phyloP scores from a whole-genome alignment of 1,140 invertebrate genomes.

The Epicauta chinensis region DNA sequence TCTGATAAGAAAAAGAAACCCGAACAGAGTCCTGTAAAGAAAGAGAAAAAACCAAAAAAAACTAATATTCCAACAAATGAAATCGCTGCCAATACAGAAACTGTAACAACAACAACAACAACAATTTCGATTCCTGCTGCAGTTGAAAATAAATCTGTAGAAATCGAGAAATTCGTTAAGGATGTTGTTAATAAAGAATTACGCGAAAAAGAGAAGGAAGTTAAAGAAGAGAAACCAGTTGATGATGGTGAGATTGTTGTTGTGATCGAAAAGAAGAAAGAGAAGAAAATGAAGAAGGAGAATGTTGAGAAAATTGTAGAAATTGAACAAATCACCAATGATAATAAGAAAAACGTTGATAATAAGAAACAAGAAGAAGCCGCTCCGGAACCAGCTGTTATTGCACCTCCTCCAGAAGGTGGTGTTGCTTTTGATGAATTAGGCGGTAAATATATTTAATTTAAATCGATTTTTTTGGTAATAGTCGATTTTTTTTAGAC shows the following conservation, averaged over 20 bases:
- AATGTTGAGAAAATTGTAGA: conserved; percentile 18
- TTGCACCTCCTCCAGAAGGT: conserved; percentile 25
- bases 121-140: too few relatives aligned
- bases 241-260: conserved; percentile 20
- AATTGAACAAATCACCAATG: conserved; percentile 11
- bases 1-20: conserved; percentile 59
- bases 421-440: conserved; percentile 58
- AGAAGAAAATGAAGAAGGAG: conserved; percentile 39
- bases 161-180: conserved; percentile 48
- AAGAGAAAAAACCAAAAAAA: conserved; percentile 46
- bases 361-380: conserved; percentile 30
- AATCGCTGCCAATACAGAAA: too few relatives aligned
- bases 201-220: conserved; percentile 39
- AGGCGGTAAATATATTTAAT: conserved; percentile 49
- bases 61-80: neutral
- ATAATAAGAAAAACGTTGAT: conserved; percentile 26
- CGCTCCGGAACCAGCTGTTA: conserved; percentile 28
- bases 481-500: conserved; percentile 25
- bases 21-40: conserved; percentile 46
- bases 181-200: conserved; percentile 49
- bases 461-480: neutral
- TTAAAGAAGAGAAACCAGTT: conserved; percentile 28
- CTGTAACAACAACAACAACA: neutral
- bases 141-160: conserved; percentile 18
- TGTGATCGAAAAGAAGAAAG: conserved; percentile 40